phyloP scores from a whole-genome alignment of 2,797 vertebrate species.

The Mycteria americana region DNA sequence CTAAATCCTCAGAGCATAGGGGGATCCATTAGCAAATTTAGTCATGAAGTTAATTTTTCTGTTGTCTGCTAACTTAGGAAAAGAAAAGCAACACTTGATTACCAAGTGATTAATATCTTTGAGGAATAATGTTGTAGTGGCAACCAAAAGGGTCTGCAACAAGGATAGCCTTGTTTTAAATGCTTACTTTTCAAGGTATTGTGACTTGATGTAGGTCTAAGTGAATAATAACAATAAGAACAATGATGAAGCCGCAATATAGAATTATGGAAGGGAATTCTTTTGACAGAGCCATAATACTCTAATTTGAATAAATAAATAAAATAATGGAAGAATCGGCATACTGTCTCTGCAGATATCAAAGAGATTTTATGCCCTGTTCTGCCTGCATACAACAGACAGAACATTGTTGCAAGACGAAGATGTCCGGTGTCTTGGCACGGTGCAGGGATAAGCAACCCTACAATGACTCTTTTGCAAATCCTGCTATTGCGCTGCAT shows the following conservation, averaged over 20 bases:
- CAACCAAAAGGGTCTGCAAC: neutral
- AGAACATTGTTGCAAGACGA: conserved; percentile 12
- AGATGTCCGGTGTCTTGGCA: conserved; percentile 9
- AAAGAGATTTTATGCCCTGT: conserved; percentile 23
- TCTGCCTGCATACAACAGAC: neutral
- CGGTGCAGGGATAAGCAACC: neutral
- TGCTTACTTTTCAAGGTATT: neutral
- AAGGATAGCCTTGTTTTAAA: neutral
- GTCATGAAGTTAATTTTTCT: neutral
- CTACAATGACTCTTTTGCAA: neutral
- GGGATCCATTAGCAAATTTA: neutral
- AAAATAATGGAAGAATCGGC: neutral
- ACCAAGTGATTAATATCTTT: neutral
- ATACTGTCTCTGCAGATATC: conserved; percentile 18
- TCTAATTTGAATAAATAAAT: conserved; percentile 14
- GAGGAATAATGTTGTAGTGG: neutral
- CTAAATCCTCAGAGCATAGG: neutral
- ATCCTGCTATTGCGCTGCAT: neutral
- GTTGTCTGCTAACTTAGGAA: neutral
- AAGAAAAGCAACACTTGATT: neutral
- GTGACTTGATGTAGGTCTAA: neutral
- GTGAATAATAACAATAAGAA: neutral
- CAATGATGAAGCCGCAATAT: neutral
- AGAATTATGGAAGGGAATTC: neutral
- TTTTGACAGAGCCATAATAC: neutral